Percentiles rank a stretch among this genome's conserved stretches.
Conservation (phyloP, 2,888 invertebrate genomes). For the Tuta absoluta region DNA sequence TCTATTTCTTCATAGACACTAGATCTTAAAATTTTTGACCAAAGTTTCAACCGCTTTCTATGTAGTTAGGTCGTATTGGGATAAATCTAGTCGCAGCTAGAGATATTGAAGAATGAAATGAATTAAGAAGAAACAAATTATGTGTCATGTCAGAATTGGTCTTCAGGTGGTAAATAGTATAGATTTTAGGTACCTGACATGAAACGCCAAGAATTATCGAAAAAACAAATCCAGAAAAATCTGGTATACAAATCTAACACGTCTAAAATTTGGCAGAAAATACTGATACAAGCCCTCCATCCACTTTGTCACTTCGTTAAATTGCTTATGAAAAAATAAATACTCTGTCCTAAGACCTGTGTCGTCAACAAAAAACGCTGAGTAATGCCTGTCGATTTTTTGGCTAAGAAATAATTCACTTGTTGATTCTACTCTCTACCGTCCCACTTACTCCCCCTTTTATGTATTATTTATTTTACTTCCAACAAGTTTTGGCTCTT, state of each 20-base stretch:
- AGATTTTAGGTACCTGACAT: no score
- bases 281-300: background rate
- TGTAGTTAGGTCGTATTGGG: no score
- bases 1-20: no score
- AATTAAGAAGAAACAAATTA: no score
- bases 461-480: constrained; percentile 59
- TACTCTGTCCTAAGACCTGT: constrained; percentile 60
- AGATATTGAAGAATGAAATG: no score
- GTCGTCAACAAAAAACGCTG: constrained; percentile 68
- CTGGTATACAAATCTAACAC: background rate
- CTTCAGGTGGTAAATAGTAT: no score
- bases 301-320: constrained; percentile 11
- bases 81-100: no score
- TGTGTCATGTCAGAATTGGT: no score
- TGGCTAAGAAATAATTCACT: constrained; percentile 73
- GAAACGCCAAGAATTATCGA: no score
- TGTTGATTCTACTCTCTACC: constrained; percentile 65
- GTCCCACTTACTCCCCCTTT: constrained; percentile 53
- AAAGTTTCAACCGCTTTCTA: no score
- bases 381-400: constrained; percentile 70
- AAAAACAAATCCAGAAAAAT: no score
- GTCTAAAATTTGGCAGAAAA: background rate
- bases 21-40: no score
- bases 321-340: constrained; percentile 60
- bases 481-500: constrained; percentile 45